Percentiles rank a stretch among this genome's conserved stretches.
Conservation (phyloP, 2,113 vertebrate species). For the Apus apus region DNA sequence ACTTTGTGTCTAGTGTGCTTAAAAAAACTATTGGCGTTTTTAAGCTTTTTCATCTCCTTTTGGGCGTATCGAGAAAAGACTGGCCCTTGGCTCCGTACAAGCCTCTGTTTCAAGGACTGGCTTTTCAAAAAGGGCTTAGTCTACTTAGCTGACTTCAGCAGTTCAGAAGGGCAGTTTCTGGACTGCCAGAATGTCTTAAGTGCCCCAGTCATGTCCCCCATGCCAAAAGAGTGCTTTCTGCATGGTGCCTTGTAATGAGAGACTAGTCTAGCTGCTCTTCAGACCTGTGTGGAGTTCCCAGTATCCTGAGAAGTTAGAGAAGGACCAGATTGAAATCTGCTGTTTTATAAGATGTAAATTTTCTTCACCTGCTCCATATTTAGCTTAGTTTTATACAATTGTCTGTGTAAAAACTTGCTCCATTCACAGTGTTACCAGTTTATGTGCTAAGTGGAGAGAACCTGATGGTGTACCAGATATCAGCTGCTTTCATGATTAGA, state of each 20-base stretch:
- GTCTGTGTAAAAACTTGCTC: neutral
- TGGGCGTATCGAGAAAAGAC: neutral
- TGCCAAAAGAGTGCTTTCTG: neutral
- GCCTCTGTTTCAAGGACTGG: neutral
- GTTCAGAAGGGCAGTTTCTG: neutral
- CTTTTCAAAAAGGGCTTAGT: neutral
- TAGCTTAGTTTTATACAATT: neutral
- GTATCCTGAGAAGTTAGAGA: neutral
- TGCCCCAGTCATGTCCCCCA: neutral
- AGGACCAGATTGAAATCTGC: neutral
- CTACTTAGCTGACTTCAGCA: neutral
- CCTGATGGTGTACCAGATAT: neutral
- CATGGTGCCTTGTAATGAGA: accelerated
- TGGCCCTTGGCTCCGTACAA: neutral
- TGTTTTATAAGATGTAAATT: neutral
- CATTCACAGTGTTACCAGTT: accelerated
- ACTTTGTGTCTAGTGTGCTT: neutral
- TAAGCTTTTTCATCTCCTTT: neutral
- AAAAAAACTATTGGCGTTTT: neutral
- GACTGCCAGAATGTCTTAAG: accelerated
- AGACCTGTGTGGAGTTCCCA: neutral
- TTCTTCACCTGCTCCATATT: neutral
- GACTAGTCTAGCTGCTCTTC: neutral
- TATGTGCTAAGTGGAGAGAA: neutral
- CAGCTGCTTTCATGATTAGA: neutral